Evolutionary conservation across 2,797 vertebrate species (phyloP), one percentile per base, ranked within the genome.

Genomic region (Notamacropus eugenii): DNA sequence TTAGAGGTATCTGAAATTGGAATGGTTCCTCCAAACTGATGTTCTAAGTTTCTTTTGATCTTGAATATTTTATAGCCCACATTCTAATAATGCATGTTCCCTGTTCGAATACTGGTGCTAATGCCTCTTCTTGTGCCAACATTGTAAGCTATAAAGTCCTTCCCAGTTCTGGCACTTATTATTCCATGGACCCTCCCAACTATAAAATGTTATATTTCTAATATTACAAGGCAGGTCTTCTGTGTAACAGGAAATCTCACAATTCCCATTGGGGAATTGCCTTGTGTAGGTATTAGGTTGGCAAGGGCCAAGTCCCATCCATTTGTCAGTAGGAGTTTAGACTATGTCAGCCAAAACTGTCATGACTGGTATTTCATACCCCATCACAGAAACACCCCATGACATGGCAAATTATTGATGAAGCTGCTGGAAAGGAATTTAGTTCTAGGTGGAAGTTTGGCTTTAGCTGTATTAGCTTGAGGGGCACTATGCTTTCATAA

Each of bases 281-380:
- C 96, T 96, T 55, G 50, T 92, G 95, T 97, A 95, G 97, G 96
- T 97, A 96, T 95, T 91, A 92, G 95, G 96, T 93, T 97, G 98
- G 96, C 96, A 96, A 93, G 93, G 92, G 93, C 95, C 94, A 96
- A 96, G 96, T 59, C 46, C 34, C 87, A 93, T 82, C 97, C 97
- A 97, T 97, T 97, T 97, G 90, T 97, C 97, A 97, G 93, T 56
- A 97, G 97, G 95, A 94, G 96, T 98, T 97, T 97, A 97, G 55
- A 97, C 96, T 52, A 97, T 97, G 97, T 96, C 91, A 92, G 96
- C 95, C 95, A 95, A 94, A 96, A 95, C 55, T 50, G 87, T 67
- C 54, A 52, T 90, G 91, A 92, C 94, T 94, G 97, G 93, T 96
- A 96, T 67, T 90, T 93, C 92, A 94, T 97, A 50, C 94, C 93